Base-by-base conservation (phyloP, 2,797 vertebrate species). In the Poecile montanus region DNA sequence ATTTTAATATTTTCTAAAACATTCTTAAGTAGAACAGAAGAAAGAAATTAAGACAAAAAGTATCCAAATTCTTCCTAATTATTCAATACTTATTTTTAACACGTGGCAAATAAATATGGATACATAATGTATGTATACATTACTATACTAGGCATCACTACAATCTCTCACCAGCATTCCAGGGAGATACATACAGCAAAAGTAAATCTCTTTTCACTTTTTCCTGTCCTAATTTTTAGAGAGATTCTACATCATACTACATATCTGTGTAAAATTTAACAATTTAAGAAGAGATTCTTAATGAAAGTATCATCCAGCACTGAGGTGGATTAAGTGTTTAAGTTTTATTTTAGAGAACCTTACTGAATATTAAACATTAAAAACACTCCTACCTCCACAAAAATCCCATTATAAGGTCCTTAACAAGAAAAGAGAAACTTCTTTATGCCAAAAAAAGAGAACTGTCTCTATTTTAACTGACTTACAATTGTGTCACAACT, bases 101-200 rank as follows among this genome's bases (percentile, higher is more conserved):
- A 50, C 0, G 0, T 25, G 9, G 22, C 23, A 0, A 75, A 38
- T 62, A 81, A 68, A 66, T 15, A 44, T 2, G 13, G 20, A 66
- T 25, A 58, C 9, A 48, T 22, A 60, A 5, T 60, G 5, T 25
- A 63, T 5, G 12, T 30, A 67, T 56, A 30, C 20, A 6, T 53
- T 67, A 19, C 34, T 48, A 26, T 11, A 72, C 12, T 3, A 60
- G 19, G 38, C 23, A 22, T 32, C 34, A 29, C 65, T 75, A 42
- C 29, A 77, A 68, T 38, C 38, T 76, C 71, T 91, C 42, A 63
- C 7, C 32, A 80, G 34, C 23, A 44, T 54, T 90, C 56, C 42
- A 60, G 17, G n/a, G 25, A 83, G 7, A 91, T 77, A 54, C 23
- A 53, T 22, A 8, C 63, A 5, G 30, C 45, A 80, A 91, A 95